Evolutionary conservation across 2,888 invertebrate species (phyloP).

Genomic region (Dichetophora obliterata): DNA sequence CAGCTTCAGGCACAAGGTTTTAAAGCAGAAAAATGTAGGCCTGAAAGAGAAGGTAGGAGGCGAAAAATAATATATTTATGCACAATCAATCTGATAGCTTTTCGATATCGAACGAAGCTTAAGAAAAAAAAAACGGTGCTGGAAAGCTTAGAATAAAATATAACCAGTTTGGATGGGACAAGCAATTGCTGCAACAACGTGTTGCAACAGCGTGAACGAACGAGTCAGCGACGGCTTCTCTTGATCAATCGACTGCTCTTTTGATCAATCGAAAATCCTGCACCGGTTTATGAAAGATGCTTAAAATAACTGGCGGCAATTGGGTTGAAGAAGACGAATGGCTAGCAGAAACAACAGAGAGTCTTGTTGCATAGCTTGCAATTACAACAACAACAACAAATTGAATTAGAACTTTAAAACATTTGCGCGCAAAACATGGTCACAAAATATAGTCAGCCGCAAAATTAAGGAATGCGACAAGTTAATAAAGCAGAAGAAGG

Average conservation of each 20-base stretch:
- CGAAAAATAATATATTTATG: neutral
- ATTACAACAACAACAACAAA: no score
- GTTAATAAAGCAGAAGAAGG: no score
- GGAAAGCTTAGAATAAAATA: neutral
- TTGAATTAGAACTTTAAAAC: no score
- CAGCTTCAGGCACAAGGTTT: neutral
- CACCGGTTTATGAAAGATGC: neutral
- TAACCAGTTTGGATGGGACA: neutral
- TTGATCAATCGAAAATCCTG: neutral
- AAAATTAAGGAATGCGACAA: no score
- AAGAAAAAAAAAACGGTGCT: neutral
- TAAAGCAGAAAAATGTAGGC: no score
- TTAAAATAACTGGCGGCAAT: no score
- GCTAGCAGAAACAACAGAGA: neutral
- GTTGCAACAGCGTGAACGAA: neutral
- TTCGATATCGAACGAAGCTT: neutral
- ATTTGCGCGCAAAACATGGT: no score
- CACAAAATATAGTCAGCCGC: no score
- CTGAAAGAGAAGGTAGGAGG: no score
- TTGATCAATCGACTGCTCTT: neutral
- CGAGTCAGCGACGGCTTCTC: neutral
- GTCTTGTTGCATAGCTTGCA: no score
- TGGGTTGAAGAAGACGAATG: constrained; percentile 5
- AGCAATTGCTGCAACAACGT: neutral
- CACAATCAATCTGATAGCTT: neutral